Base-by-base conservation (phyloP, 2,888 invertebrate species). In the Drosophila yooni region DNA sequence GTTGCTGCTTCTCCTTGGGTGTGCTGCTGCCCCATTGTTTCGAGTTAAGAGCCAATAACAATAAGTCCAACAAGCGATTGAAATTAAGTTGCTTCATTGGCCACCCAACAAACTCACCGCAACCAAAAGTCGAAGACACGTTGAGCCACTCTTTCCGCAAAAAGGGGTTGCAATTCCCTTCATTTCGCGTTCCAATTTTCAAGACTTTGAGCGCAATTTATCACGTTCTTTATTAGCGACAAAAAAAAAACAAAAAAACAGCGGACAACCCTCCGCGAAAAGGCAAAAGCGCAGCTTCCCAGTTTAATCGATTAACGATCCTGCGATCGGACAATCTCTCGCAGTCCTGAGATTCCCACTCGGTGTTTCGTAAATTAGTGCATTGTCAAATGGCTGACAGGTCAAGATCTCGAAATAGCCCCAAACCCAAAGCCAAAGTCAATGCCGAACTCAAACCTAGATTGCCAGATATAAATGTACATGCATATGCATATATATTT, bases 341-440 rank as follows among this genome's bases (percentile, higher is more conserved):
- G 43, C 36, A 56, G 27, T 51, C 61, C 27, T 61, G 48, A 25
- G 27, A 59, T 73, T 51, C 59, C 38, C 38, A 40, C 10, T 65
- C 85, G 71, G 84, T 83, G 82, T 91, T 92, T 90, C 91, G 88
- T 86, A 89, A 88, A 89, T 88, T 91, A 90, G 91, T 91, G 64
- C 81, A 82, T 76, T 82, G 81, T 79, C 82, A 81, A 76, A 75
- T 76, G 79, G 75, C 70, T 76, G 76, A 75, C 80, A 80, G 36
- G 52, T 53, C 11, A n/a, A 67, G 48, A 63, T 60, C 63, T 33
- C 21, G 36, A 34, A 27, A 27, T 21, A 52, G 43, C 61, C 54
- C 46, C 67, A 48, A 31, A 5, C 33, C 27, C 43, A n/a, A 61
- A n/a, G 5, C 40, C 40, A 6, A 34, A 43, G n/a, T n/a, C 40